phyloP scores from a whole-genome alignment of 2,797 vertebrate species.

The Sebastes trivittatus region DNA sequence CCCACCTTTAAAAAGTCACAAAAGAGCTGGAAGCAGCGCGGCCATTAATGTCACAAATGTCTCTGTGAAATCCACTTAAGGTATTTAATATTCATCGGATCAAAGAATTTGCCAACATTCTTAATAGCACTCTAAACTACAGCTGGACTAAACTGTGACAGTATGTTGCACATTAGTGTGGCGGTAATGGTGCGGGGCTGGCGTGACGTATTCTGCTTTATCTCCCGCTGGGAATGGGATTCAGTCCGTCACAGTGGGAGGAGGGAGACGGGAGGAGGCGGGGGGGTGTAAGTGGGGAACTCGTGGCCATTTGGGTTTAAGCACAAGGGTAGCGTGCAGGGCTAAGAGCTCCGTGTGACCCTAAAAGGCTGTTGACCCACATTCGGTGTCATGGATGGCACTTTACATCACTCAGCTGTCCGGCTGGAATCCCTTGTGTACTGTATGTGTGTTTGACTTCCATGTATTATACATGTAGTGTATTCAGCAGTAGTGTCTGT shows the following conservation, averaged over 20 bases:
- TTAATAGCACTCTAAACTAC: conserved; percentile 31
- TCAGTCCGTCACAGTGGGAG: conserved; percentile 33
- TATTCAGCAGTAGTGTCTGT: background rate
- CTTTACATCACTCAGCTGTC: conserved; percentile 50
- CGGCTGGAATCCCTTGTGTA: background rate
- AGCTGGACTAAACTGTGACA: conserved; percentile 21
- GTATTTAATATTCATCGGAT: conserved; percentile 74
- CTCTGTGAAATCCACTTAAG: conserved; percentile 58
- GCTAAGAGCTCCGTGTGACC: conserved; percentile 51
- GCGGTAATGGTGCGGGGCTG: conserved; percentile 12
- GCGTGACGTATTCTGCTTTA: conserved; percentile 21
- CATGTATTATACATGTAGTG: conserved; percentile 29
- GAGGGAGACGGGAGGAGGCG: background rate
- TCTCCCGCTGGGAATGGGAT: conserved; percentile 45
- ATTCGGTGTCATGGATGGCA: conserved; percentile 51
- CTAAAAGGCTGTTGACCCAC: conserved; percentile 72
- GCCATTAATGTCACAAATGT: conserved; percentile 60
- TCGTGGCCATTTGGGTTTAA: conserved; percentile 44
- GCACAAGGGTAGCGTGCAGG: conserved; percentile 12
- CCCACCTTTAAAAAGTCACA: background rate
- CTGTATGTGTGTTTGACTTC: background rate
- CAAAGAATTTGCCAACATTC: conserved; percentile 49
- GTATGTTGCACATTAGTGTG: conserved; percentile 47
- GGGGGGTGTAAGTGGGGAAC: conserved; percentile 10
- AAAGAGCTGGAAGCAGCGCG: conserved; percentile 3